Percentiles rank a stretch among this genome's conserved stretches.
Evolutionary conservation across 2,113 vertebrate genomes (phyloP).

Genomic region (Sander vitreus): DNA sequence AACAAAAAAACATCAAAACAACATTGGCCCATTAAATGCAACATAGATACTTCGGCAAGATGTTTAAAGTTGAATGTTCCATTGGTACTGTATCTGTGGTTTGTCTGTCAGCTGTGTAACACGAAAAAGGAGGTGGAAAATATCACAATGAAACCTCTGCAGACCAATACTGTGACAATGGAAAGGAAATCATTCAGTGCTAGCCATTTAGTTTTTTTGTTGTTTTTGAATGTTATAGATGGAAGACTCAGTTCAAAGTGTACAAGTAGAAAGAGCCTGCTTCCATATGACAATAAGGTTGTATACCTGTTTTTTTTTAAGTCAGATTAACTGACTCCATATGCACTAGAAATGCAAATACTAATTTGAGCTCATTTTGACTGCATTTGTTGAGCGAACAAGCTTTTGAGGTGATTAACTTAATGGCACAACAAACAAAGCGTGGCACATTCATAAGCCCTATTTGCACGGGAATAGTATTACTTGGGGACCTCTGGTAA

Average conservation of each 20-base stretch:
- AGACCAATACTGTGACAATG: not conserved
- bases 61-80: not conserved
- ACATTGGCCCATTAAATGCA: conserved; percentile 14
- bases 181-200: not conserved
- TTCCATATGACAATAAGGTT: not conserved
- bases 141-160: conserved; percentile 17
- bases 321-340: not conserved
- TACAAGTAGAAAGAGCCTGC: not conserved
- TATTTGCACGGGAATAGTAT: no score
- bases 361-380: not conserved
- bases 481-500: no score
- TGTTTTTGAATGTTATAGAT: not conserved
- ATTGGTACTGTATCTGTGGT: conserved; percentile 9
- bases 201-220: not conserved
- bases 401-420: not conserved
- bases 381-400: not conserved
- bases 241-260: not conserved
- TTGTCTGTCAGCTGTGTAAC: conserved; percentile 16
- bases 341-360: not conserved
- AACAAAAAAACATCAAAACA: conserved; percentile 20
- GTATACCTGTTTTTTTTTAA: not conserved
- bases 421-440: not conserved
- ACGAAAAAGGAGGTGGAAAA: not conserved
- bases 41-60: not conserved
- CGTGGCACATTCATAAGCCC: not conserved